These are phyloP conservation scores for Periophthalmus magnuspinnatus DNA, from an alignment of 2,797 vertebrate species.

Conservation along the genomic window DNA sequence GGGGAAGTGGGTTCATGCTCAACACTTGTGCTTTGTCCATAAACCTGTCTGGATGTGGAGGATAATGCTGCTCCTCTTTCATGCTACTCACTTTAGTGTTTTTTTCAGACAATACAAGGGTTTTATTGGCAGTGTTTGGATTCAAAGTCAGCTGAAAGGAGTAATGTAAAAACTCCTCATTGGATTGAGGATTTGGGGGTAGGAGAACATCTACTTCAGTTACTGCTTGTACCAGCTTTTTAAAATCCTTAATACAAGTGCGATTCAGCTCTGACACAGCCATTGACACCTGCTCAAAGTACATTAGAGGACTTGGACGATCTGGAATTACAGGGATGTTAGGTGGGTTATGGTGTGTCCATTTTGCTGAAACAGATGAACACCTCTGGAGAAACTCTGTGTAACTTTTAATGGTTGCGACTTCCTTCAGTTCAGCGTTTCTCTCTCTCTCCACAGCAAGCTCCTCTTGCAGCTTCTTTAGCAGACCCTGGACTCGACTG, in stretches of 20 bases:
- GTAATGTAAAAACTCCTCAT: not conserved
- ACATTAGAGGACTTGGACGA: not conserved
- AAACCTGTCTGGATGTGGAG: conserved; percentile 1
- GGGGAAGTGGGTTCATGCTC: not conserved
- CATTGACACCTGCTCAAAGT: not conserved
- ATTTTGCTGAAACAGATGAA: not conserved
- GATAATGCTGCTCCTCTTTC: not conserved
- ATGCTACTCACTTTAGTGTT: not conserved
- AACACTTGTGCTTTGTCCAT: not conserved
- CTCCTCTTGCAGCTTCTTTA: not conserved
- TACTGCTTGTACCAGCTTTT: not conserved
- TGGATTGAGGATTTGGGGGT: not conserved
- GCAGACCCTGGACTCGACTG: not conserved
- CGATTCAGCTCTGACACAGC: not conserved
- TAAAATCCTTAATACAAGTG: not conserved
- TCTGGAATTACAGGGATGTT: not conserved
- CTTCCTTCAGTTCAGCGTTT: not conserved
- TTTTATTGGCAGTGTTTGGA: not conserved
- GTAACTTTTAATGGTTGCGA: not conserved
- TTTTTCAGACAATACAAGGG: not conserved
- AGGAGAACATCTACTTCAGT: not conserved
- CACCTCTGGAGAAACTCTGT: not conserved
- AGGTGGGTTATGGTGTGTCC: not conserved
- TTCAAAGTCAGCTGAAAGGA: not conserved
- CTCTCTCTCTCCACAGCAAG: not conserved